Base-by-base conservation (phyloP, 2,113 vertebrate genomes). In the Daubentonia madagascariensis region DNA sequence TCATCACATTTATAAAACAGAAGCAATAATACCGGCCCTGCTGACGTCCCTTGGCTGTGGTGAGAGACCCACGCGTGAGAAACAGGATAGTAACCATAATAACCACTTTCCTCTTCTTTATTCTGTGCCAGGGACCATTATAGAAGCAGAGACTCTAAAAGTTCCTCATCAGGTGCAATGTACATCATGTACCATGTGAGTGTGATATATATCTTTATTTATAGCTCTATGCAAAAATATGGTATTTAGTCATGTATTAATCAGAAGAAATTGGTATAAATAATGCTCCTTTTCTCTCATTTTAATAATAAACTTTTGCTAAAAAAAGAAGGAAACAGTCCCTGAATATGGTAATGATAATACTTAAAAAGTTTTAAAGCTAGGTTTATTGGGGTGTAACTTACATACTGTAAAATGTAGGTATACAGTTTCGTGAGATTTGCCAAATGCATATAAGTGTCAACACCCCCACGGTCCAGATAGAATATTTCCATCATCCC, bases 221-320 rank as follows among this genome's bases (percentile, higher is more conserved):
- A 94, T 88, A 93, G 94, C 52, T 45, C 86, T 67, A 11, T 48
- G 52, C 28, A 61, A 70, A 94, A 96, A 67, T 65, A 70, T 16
- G 54, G 50, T 6, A 37, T 48, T 86, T 68, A 91, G 83, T 93
- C 86, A 81, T 10, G 37, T 84, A 70, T 76, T 48, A 75, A 88
- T 65, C 70, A 89, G 89, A 85, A 73, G 43, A 85, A 76, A 81
- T 80, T 37, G 59, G 81, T 57, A 76, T 52, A 96, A 91, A 85
- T 68, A 76, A 84, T 35, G 23, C 28, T 78, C 50, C 80, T 22
- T 85, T 97, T 79, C 84, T 96, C 75, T 86, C 73, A 61, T 50
- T 72, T 85, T 70, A 75, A 65, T 68, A 61, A 50, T 72, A 54
- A 81, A 67, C 37, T 89, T 89, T 43, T 59, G 75, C 57, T 79